Conservation (phyloP, 2,888 invertebrate genomes). For the Augochlorella aurata region DNA sequence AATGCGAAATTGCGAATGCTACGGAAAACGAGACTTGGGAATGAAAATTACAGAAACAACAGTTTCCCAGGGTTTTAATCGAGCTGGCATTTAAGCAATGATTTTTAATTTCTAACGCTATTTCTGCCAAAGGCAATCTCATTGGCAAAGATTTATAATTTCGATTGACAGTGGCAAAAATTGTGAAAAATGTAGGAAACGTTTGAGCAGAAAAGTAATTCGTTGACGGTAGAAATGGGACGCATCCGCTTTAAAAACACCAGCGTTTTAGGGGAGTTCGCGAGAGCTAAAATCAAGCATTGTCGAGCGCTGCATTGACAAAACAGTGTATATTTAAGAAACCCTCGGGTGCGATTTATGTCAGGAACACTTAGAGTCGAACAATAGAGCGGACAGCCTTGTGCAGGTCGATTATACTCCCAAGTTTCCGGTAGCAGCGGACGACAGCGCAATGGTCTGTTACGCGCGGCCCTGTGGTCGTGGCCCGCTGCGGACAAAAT, state of each 20-base stretch:
- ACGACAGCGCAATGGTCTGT: conserved; percentile 3
- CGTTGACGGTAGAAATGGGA: too few species aligned
- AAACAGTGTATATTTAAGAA: conserved; percentile 6
- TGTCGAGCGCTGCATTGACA: neutral
- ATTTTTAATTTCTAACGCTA: too few species aligned
- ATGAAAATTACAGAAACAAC: too few species aligned
- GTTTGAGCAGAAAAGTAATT: too few species aligned
- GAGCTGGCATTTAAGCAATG: too few species aligned
- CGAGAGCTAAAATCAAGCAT: conserved; percentile 7
- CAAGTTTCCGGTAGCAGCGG: conserved; percentile 7
- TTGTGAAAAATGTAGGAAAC: too few species aligned
- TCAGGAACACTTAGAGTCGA: conserved; percentile 11
- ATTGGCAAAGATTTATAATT: too few species aligned
- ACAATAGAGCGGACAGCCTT: conserved; percentile 7
- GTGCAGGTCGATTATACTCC: conserved; percentile 8
- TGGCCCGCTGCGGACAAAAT: neutral
- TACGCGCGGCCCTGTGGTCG: neutral
- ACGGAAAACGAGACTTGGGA: neutral
- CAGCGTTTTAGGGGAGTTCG: neutral
- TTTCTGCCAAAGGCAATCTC: too few species aligned
- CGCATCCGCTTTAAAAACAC: neutral
- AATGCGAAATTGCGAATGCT: neutral
- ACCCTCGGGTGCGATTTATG: conserved; percentile 3
- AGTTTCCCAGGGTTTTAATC: too few species aligned
- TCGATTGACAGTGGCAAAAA: too few species aligned